A percentile compares a stretch with the other conserved stretches of the same genome.
Evolutionary conservation across 2,113 vertebrate species (phyloP).

Genomic region (Alosa alosa): DNA sequence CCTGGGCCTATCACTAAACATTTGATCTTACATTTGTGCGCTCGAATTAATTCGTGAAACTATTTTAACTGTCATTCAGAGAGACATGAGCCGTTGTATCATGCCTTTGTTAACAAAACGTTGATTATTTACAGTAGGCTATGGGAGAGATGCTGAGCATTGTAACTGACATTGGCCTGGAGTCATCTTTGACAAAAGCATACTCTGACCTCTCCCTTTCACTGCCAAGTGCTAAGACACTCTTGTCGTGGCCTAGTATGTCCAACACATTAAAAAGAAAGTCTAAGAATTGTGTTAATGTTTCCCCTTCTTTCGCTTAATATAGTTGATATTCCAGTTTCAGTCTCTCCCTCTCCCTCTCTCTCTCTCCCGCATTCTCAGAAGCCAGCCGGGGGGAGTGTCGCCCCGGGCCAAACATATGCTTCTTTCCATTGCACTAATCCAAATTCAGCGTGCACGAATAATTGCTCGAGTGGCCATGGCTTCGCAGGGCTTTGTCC

Average conservation of each 20-base stretch:
- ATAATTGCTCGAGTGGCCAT: constrained; percentile 99
- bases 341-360: constrained; percentile 75
- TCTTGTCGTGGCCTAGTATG: constrained; percentile 42
- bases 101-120: background rate
- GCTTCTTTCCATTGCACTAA: constrained; percentile 99
- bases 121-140: constrained; percentile 5
- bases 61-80: background rate
- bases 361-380: constrained; percentile 84
- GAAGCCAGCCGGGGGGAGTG: constrained; percentile 97
- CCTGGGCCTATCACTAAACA: background rate
- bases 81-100: background rate
- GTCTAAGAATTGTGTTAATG: constrained; percentile 64
- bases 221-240: constrained; percentile 38
- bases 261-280: constrained; percentile 51
- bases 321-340: constrained; percentile 86
- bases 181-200: constrained; percentile 9
- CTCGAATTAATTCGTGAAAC: background rate
- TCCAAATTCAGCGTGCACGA: constrained; percentile 99
- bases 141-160: background rate
- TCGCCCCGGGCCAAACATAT: constrained; percentile 99
- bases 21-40: background rate
- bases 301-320: constrained; percentile 60
- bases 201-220: constrained; percentile 30
- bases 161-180: background rate
- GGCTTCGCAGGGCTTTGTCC: constrained; percentile 97